These are phyloP conservation scores for Cenopis cana DNA, from an alignment of 2,888 invertebrate species.

Conservation along the genomic window DNA sequence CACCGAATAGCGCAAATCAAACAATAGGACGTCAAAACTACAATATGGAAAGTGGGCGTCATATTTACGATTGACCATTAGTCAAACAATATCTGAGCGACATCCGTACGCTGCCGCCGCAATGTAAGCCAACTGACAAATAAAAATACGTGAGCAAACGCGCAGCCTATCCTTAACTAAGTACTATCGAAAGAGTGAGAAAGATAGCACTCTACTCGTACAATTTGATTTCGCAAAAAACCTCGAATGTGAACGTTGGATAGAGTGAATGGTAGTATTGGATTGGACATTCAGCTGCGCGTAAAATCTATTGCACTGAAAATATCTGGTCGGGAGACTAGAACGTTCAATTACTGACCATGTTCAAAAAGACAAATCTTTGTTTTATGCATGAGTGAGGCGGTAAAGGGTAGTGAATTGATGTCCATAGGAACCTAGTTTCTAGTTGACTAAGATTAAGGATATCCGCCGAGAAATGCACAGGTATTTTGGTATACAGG, in stretches of 20 bases:
- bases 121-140: conserved; percentile 24
- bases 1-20: conserved; percentile 56
- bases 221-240: conserved; percentile 29
- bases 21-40: conserved; percentile 61
- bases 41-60: conserved; percentile 64
- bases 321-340: conserved; percentile 46
- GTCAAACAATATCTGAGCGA: conserved; percentile 69
- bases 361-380: conserved; percentile 43
- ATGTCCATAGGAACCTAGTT: conserved; percentile 2
- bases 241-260: conserved; percentile 23
- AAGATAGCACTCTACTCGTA: conserved; percentile 33
- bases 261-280: conserved; percentile 54
- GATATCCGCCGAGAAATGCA: not conserved
- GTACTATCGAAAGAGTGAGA: conserved; percentile 22
- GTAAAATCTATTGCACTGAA: conserved; percentile 49
- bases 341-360: conserved; percentile 46
- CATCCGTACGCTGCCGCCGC: conserved; percentile 50
- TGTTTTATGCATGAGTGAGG: conserved; percentile 40
- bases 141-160: conserved; percentile 27
- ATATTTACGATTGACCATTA: conserved; percentile 64
- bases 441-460: not conserved
- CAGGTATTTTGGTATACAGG: too few relatives aligned
- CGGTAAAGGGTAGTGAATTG: conserved; percentile 22
- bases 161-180: conserved; percentile 32
- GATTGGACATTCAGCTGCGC: conserved; percentile 44